These are phyloP conservation scores for Anabacerthia variegaticeps DNA, from an alignment of 2,797 vertebrate species.

Conservation along the genomic window DNA sequence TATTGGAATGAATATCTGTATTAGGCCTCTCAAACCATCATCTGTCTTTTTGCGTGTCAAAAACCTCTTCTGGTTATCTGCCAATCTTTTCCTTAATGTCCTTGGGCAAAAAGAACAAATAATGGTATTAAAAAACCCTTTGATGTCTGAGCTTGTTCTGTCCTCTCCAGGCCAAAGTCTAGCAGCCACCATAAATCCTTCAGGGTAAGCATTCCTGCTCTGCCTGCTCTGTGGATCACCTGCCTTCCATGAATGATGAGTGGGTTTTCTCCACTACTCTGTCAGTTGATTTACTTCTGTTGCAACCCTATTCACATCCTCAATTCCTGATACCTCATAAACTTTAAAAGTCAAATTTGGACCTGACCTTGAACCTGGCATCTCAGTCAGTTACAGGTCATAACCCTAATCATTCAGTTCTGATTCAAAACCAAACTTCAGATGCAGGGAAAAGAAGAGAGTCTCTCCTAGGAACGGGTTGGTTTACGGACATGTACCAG, in stretches of 20 bases:
- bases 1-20: conserved; percentile 30
- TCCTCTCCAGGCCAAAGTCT: not conserved
- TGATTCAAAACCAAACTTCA: not conserved
- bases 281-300: conserved; percentile 29
- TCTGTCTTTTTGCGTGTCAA: conserved; percentile 53
- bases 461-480: not conserved
- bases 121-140: not conserved
- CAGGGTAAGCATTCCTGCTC: not conserved
- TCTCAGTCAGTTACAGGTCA: not conserved
- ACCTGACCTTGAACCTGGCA: not conserved
- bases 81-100: conserved; percentile 42
- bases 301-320: not conserved
- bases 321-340: not conserved
- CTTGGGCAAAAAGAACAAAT: conserved; percentile 9
- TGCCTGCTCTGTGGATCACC: not conserved
- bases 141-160: conserved; percentile 24
- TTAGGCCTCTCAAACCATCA: not conserved
- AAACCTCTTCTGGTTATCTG: conserved; percentile 50
- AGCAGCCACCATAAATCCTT: conserved; percentile 45
- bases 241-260: conserved; percentile 27
- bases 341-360: not conserved
- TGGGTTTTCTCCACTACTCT: not conserved
- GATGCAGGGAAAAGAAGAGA: not conserved
- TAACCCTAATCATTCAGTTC: not conserved
- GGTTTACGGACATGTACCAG: not conserved